A percentile compares a stretch with the other conserved stretches of the same genome.
Evolutionary conservation across 2,113 vertebrate genomes (phyloP).

Genomic region (Syngnathus floridae): DNA sequence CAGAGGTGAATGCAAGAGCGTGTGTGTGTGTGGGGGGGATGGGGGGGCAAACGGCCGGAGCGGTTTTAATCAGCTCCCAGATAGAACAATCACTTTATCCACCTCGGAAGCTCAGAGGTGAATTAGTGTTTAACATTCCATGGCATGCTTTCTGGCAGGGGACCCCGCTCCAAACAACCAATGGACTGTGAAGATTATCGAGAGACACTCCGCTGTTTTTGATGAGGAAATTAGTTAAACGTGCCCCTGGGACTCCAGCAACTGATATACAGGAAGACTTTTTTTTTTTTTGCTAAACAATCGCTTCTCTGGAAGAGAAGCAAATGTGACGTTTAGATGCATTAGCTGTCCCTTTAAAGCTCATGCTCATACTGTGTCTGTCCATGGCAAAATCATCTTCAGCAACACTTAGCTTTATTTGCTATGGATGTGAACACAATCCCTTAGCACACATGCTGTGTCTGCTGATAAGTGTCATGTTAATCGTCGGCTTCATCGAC

Average conservation of each 20-base stretch:
- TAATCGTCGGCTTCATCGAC: neutral
- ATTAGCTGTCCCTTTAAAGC: constrained; percentile 43
- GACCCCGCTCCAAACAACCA: constrained; percentile 59
- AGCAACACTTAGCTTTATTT: constrained; percentile 1
- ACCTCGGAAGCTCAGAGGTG: constrained; percentile 64
- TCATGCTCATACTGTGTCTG: constrained; percentile 20
- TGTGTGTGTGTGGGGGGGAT: constrained; percentile 23
- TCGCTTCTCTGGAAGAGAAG: constrained; percentile 31
- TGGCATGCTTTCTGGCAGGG: constrained; percentile 64
- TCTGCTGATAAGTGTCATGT: constrained; percentile 4
- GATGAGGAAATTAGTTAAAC: constrained; percentile 67
- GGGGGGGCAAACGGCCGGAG: constrained; percentile 50
- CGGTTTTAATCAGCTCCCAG: constrained; percentile 66
- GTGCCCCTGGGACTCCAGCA: constrained; percentile 52
- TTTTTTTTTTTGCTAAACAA: constrained; percentile 35
- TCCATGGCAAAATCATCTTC: constrained; percentile 5
- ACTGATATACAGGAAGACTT: constrained; percentile 43
- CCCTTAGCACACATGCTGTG: neutral
- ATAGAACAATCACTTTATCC: constrained; percentile 70
- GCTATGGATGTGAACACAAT: constrained; percentile 6
- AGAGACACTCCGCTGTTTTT: constrained; percentile 63
- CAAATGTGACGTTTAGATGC: constrained; percentile 22
- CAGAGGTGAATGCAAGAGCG: constrained; percentile 57
- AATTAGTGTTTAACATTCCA: constrained; percentile 74
- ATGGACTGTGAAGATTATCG: constrained; percentile 54